These are phyloP conservation scores for Microcaecilia unicolor DNA, from an alignment of 2,797 vertebrate species.

Conservation along the genomic window DNA sequence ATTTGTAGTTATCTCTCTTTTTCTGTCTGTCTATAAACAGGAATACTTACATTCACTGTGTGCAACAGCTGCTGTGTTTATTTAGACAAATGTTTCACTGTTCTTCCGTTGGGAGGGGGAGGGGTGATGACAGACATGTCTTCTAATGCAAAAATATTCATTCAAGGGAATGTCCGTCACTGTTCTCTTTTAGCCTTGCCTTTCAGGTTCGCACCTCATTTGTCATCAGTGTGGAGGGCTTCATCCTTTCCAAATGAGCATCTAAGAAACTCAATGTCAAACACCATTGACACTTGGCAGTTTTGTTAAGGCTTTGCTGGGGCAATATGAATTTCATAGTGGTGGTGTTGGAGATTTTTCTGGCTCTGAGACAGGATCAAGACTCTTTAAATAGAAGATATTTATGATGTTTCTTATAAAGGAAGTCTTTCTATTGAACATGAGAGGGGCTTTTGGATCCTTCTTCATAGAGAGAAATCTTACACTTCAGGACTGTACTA, in stretches of 20 bases:
- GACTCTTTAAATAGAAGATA: constrained; percentile 10
- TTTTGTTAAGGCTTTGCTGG: constrained; percentile 39
- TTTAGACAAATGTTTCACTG: constrained; percentile 43
- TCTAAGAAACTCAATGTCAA: constrained; percentile 39
- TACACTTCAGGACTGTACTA: too few species aligned
- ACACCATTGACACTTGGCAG: constrained; percentile 35
- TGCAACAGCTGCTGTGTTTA: constrained; percentile 48
- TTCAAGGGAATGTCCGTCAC: constrained; percentile 45
- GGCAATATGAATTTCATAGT: constrained; percentile 20
- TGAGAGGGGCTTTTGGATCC: too few species aligned
- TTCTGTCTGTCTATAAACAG: not conserved
- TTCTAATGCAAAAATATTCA: constrained; percentile 48
- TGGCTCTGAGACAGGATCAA: constrained; percentile 12
- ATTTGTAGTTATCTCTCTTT: not conserved
- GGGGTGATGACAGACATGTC: constrained; percentile 48
- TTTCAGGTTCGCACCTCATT: constrained; percentile 41
- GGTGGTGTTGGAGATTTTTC: constrained; percentile 14
- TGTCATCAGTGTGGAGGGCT: constrained; percentile 28
- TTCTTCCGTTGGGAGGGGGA: constrained; percentile 37
- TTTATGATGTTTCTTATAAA: too few species aligned
- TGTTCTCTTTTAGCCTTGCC: constrained; percentile 47
- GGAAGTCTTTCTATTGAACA: too few species aligned
- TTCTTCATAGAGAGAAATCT: too few species aligned
- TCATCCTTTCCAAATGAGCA: constrained; percentile 18
- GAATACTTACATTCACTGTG: not conserved